Conservation (phyloP, 2,797 vertebrate genomes). For the Rhinophrynus dorsalis region DNA sequence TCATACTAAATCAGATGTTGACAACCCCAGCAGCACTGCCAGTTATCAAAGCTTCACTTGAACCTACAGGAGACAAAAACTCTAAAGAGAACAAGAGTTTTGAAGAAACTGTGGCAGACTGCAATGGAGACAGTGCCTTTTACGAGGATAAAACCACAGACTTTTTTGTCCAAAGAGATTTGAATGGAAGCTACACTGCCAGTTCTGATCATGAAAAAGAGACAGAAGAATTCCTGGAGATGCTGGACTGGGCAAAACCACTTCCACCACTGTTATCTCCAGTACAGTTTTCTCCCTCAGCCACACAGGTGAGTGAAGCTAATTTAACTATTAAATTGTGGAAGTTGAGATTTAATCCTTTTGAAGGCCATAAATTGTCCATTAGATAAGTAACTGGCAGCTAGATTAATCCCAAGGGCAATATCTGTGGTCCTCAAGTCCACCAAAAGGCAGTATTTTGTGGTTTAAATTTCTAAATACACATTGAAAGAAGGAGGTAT, state of each 20-base stretch:
- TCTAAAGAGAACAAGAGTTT: background rate
- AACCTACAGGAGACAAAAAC: constrained; percentile 22
- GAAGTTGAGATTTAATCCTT: too few relatives aligned
- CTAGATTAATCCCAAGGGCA: too few relatives aligned
- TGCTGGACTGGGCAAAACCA: constrained; percentile 76
- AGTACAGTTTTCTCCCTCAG: constrained; percentile 59
- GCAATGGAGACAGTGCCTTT: background rate
- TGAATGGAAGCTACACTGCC: constrained; percentile 7
- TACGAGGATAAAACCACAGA: constrained; percentile 26
- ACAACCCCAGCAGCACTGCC: constrained; percentile 41
- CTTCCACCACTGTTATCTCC: constrained; percentile 85
- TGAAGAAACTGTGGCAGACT: constrained; percentile 4
- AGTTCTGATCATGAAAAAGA: constrained; percentile 22
- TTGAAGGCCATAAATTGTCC: too few relatives aligned
- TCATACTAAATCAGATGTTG: constrained; percentile 22
- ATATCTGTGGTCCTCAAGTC: too few relatives aligned
- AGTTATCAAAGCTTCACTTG: constrained; percentile 32
- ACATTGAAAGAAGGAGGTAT: too few relatives aligned
- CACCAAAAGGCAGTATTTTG: too few relatives aligned
- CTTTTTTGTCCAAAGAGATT: background rate
- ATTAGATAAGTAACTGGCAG: too few relatives aligned
- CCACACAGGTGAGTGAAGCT: constrained; percentile 62
- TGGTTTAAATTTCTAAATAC: too few relatives aligned
- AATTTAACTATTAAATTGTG: too few relatives aligned
- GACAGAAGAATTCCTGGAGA: constrained; percentile 64